These are phyloP conservation scores for Eupithecia vulgata DNA, from an alignment of 2,888 invertebrate genomes.

Conservation along the genomic window DNA sequence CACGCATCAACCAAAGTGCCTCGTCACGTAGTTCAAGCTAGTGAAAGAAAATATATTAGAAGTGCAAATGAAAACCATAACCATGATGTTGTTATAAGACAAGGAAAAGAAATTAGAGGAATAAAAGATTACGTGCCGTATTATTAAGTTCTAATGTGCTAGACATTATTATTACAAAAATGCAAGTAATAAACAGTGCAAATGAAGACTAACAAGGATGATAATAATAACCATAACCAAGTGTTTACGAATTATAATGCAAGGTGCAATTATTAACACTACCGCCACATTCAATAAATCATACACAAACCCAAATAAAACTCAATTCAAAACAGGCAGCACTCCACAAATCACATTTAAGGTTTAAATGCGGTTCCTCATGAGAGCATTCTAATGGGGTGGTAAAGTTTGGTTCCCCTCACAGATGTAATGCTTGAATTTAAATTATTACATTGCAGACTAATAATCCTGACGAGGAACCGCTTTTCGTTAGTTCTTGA, in stretches of 20 bases:
- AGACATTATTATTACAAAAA: not conserved
- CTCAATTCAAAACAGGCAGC: not conserved
- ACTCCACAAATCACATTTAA: not conserved
- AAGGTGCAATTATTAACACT: not conserved
- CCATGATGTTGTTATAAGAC: conserved; percentile 30
- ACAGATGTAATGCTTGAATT: not conserved
- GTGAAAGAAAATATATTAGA: conserved; percentile 61
- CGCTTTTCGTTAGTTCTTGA: not conserved
- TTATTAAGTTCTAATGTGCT: not conserved
- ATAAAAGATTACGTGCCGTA: not conserved
- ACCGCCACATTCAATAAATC: not conserved
- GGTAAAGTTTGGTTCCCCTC: not conserved
- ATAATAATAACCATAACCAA: not conserved
- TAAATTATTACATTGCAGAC: not conserved
- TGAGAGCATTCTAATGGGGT: not conserved
- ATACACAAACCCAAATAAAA: not conserved
- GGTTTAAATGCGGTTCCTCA: no score
- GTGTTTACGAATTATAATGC: not conserved
- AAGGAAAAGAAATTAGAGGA: not conserved
- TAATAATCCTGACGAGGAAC: not conserved
- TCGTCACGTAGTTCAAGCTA: conserved; percentile 77
- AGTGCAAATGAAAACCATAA: conserved; percentile 46
- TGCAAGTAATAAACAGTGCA: not conserved
- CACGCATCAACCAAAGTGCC: conserved; percentile 64
- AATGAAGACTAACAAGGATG: not conserved